A percentile compares a stretch with the other conserved stretches of the same genome.
phyloP scores from a whole-genome alignment of 2,797 vertebrate species.

The Myripristis jacobus region DNA sequence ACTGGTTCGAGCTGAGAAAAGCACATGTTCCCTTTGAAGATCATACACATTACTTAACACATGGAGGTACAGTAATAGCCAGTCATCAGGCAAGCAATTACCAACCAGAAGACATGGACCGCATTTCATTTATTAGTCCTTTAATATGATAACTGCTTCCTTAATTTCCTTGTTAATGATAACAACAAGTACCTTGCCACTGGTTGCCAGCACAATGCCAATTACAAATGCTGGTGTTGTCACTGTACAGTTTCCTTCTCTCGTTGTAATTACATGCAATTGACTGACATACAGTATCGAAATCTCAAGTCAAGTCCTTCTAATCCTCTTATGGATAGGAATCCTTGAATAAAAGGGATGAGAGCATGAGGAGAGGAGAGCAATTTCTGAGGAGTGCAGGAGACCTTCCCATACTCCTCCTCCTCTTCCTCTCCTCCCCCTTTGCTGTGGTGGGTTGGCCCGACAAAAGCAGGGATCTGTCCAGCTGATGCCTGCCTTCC shows the following conservation, averaged over 20 bases:
- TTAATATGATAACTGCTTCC: constrained; percentile 86
- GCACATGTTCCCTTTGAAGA: constrained; percentile 80
- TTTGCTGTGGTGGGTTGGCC: constrained; percentile 72
- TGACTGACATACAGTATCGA: constrained; percentile 83
- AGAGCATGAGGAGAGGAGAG: constrained; percentile 71
- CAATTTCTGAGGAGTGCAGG: constrained; percentile 62
- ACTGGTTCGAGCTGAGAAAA: constrained; percentile 80
- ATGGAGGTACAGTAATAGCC: constrained; percentile 79
- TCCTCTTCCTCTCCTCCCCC: constrained; percentile 62
- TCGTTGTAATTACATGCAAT: constrained; percentile 82
- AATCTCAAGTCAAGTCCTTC: constrained; percentile 81
- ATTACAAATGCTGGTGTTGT: constrained; percentile 85
- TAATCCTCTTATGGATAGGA: constrained; percentile 73
- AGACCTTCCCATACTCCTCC: constrained; percentile 58
- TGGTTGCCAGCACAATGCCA: constrained; percentile 81
- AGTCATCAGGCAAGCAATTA: constrained; percentile 81
- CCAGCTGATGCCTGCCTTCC: constrained; percentile 81
- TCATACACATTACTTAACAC: constrained; percentile 78
- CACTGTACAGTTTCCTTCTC: constrained; percentile 75
- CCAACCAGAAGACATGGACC: constrained; percentile 85
- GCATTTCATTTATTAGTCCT: constrained; percentile 86
- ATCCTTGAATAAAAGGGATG: constrained; percentile 76
- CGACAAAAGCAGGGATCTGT: constrained; percentile 81
- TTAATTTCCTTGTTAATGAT: constrained; percentile 83
- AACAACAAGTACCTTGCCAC: constrained; percentile 80